A percentile compares a stretch with the other conserved stretches of the same genome.
Conservation (phyloP, 1,140 invertebrate species). For the Heliconius hermathena region DNA sequence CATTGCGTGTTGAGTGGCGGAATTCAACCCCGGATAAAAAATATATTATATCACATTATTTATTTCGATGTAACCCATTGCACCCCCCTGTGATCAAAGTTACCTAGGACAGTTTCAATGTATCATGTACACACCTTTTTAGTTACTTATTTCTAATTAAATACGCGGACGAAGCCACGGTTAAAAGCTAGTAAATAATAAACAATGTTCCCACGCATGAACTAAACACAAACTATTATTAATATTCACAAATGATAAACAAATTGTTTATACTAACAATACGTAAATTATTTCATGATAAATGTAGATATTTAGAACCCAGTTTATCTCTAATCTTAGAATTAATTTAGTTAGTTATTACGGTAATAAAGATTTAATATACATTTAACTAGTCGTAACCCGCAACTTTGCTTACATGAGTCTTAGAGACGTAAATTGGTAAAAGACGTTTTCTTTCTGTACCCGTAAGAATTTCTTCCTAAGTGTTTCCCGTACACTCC, state of each 20-base stretch:
- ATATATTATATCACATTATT: background rate
- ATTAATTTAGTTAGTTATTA: conserved; percentile 2
- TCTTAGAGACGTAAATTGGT: too few species aligned
- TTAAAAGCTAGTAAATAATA: background rate
- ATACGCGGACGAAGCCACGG: background rate
- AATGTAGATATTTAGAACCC: background rate
- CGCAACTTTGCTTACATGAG: too few species aligned
- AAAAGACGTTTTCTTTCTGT: too few species aligned
- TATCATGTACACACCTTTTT: too few species aligned
- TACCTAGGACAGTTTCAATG: too few species aligned
- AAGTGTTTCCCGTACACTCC: too few species aligned
- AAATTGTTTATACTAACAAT: background rate
- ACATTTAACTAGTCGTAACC: background rate
- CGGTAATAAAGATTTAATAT: background rate
- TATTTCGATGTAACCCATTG: background rate
- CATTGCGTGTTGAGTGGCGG: too few species aligned
- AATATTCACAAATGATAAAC: background rate
- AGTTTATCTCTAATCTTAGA: background rate
- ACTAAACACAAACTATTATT: background rate
- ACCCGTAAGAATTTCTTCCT: too few species aligned
- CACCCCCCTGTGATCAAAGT: too few species aligned
- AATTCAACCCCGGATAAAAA: too few species aligned
- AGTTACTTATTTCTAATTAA: background rate
- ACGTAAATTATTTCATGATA: background rate
- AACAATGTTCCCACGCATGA: background rate